Evolutionary conservation across 1,140 invertebrate species (phyloP), one percentile per base, ranked within the genome.

Genomic region (Dreissena polymorpha): DNA sequence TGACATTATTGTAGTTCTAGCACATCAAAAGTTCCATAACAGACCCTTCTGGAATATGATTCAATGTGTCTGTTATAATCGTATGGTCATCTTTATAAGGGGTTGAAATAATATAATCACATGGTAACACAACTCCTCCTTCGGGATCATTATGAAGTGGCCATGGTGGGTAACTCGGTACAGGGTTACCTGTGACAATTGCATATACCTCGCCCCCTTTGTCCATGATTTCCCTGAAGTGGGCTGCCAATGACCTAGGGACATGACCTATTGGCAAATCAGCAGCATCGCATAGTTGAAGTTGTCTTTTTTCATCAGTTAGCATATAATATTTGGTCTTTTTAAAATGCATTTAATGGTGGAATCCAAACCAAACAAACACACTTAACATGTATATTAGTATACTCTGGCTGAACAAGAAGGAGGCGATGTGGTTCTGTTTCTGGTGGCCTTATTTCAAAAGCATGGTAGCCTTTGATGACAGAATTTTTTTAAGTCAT

Each of bases 401-500:
- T 70, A 23, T 69, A 72, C 77, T 39, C 63, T 27, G 18, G 29
- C 2, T 63, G 5, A 14, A 63, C 21, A 13, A 29, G 13, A 27
- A 39, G 27, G 21, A 39, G 25, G 10, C 27, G 21, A 18, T 12
- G 64, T 51, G 60, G 75, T 53, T 51, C 8, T 67, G 75, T 77
- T 16, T 67, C 8, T 10, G 75, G 75, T 10, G 75, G 75, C 50
- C 60, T 70, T 27, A 80, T 71, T 53, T 73, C 49, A 51, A 63
- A 81, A 8, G 29, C 53, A 65, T 72, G 69, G 23, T 72, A 81
- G 10, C 78, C 69, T 65, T 81, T 79, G n/a, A 79, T 81, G 18
- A 68, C 68, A 25, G 55, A 64, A 21, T 64, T 60, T 25, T 81
- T 29, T 53, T 72, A 14, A n/a, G 23, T 49, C 29, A 63, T 60